Conservation (phyloP, 2,797 vertebrate genomes). For the Xiphorhynchus erythropygius region DNA sequence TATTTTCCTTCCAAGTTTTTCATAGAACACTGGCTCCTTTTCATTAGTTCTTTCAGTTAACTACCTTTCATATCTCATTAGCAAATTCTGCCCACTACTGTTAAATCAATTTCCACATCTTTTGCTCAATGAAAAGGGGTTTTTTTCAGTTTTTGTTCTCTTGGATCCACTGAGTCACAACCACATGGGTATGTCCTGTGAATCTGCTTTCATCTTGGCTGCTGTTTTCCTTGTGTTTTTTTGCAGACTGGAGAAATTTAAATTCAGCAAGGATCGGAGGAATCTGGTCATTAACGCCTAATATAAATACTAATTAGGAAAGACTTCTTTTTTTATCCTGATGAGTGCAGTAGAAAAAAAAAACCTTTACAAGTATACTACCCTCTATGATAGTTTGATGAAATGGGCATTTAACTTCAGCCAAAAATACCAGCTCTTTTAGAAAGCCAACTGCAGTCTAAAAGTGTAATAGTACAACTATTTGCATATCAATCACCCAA, state of each 20-base stretch:
- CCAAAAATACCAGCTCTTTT: not conserved
- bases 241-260: not conserved
- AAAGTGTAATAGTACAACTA: not conserved
- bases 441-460: not conserved
- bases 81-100: not conserved
- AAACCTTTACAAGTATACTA: not conserved
- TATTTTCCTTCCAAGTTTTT: slow-evolving; percentile 37
- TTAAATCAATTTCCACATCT: slow-evolving; percentile 25
- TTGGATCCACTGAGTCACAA: slow-evolving; percentile 34
- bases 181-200: not conserved
- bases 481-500: not conserved
- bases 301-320: not conserved
- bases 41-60: slow-evolving; percentile 33
- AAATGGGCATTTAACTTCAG: not conserved
- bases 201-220: slow-evolving; percentile 23
- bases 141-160: not conserved
- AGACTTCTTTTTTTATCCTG: not conserved
- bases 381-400: not conserved
- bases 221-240: not conserved
- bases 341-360: not conserved
- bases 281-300: not conserved
- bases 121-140: not conserved
- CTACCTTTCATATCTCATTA: slow-evolving; percentile 28
- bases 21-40: slow-evolving; percentile 29
- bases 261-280: not conserved